These are phyloP conservation scores for Azorinus chamasolen DNA, from an alignment of 2,888 invertebrate genomes.

Conservation along the genomic window DNA sequence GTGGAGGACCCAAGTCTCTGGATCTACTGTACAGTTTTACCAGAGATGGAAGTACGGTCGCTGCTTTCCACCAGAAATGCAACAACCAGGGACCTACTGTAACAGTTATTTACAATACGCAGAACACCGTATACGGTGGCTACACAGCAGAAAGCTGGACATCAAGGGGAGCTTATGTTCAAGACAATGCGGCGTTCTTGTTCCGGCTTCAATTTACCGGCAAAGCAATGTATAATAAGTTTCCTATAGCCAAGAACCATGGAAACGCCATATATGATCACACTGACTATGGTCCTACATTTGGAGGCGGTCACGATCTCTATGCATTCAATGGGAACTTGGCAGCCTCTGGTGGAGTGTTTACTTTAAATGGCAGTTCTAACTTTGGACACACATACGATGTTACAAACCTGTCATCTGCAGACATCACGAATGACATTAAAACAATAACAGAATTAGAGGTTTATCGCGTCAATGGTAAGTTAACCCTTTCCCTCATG, in stretches of 20 bases:
- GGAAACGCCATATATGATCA: conserved; percentile 11
- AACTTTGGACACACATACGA: conserved; percentile 33
- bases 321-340: conserved; percentile 35
- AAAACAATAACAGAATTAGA: conserved; percentile 61
- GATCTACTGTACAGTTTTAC: conserved; percentile 60
- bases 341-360: conserved; percentile 5
- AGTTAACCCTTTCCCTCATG: conserved; percentile 2
- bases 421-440: conserved; percentile 35
- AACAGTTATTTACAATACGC: conserved; percentile 62
- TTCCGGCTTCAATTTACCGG: conserved; percentile 55
- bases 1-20: conserved; percentile 42
- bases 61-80: conserved; percentile 65
- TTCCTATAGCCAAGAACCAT: conserved; percentile 24
- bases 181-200: conserved; percentile 59
- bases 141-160: conserved; percentile 61
- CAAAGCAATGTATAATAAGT: conserved; percentile 28
- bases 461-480: conserved; percentile 66
- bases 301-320: conserved; percentile 54
- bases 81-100: conserved; percentile 69
- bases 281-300: conserved; percentile 40
- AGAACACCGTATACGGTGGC: conserved; percentile 63
- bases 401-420: conserved; percentile 11
- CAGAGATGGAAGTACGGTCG: conserved; percentile 55
- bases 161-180: conserved; percentile 19
- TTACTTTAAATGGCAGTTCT: conserved; percentile 30